phyloP scores from a whole-genome alignment of 2,888 invertebrate genomes.

The Oscheius myriophilus region DNA sequence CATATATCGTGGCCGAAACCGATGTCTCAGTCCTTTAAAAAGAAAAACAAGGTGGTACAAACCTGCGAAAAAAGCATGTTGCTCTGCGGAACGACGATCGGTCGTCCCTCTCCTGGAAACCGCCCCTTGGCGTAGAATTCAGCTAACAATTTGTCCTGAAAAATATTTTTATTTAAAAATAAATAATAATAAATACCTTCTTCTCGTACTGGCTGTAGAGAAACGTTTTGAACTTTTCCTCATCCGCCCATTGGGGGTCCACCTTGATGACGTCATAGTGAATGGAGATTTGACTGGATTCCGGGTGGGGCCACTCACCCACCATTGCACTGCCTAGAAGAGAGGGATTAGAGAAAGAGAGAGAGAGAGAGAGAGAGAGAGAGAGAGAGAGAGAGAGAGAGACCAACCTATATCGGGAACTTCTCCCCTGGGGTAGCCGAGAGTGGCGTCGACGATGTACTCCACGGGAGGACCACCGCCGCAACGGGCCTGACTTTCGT shows the following conservation, averaged over 20 bases:
- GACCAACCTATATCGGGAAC: constrained; percentile 24
- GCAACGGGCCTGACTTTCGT: constrained; percentile 34
- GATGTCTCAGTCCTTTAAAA: no score
- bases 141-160: constrained; percentile 61
- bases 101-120: constrained; percentile 54
- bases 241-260: constrained; percentile 73
- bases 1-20: no score
- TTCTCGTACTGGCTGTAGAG: constrained; percentile 86
- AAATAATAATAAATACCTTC: constrained; percentile 76
- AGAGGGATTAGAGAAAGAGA: constrained; percentile 1
- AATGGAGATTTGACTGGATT: constrained; percentile 50
- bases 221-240: constrained; percentile 84
- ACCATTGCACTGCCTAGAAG: constrained; percentile 52
- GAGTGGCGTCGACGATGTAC: constrained; percentile 67
- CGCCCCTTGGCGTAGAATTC: constrained; percentile 62
- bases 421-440: constrained; percentile 64
- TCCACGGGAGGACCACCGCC: constrained; percentile 59
- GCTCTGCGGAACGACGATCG: constrained; percentile 40
- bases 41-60: neutral
- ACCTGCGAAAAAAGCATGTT: constrained; percentile 38
- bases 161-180: constrained; percentile 6
- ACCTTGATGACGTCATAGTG: constrained; percentile 61
- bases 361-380: neutral
- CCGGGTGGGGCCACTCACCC: constrained; percentile 61
- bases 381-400: neutral